These are phyloP conservation scores for Trisateles emortualis DNA, from an alignment of 2,888 invertebrate species.

Conservation along the genomic window DNA sequence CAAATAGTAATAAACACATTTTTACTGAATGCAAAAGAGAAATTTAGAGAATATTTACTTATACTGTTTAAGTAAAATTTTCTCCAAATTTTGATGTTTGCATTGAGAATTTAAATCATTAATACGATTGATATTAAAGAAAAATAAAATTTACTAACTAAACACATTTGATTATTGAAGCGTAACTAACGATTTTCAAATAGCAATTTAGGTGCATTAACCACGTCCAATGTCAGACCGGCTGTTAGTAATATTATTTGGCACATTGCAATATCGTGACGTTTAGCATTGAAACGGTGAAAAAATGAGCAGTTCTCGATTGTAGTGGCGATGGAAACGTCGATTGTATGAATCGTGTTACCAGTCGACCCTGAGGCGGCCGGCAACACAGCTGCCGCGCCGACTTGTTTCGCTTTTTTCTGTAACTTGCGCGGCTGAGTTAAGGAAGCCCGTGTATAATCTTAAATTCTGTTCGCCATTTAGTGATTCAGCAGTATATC, in stretches of 20 bases:
- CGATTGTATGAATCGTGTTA: slow-evolving; percentile 59
- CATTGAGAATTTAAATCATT: not conserved
- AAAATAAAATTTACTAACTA: slow-evolving; percentile 21
- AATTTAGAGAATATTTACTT: too few species aligned
- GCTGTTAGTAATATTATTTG: slow-evolving; percentile 58
- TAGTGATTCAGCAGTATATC: slow-evolving; percentile 45
- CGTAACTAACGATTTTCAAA: slow-evolving; percentile 46
- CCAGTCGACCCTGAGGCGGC: slow-evolving; percentile 81
- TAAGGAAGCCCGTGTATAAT: slow-evolving; percentile 48
- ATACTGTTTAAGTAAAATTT: too few species aligned
- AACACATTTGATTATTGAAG: slow-evolving; percentile 30
- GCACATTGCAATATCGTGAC: slow-evolving; percentile 58
- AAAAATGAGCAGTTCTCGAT: slow-evolving; percentile 68
- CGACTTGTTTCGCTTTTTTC: slow-evolving; percentile 62
- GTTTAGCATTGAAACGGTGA: slow-evolving; percentile 71
- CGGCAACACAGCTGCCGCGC: slow-evolving; percentile 68
- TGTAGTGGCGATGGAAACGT: slow-evolving; percentile 59
- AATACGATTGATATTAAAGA: slow-evolving; percentile 9
- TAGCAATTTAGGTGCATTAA: slow-evolving; percentile 51
- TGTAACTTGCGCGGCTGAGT: slow-evolving; percentile 52
- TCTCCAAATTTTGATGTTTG: too few species aligned
- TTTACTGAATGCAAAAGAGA: not conserved
- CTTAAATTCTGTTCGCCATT: slow-evolving; percentile 43
- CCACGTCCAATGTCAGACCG: slow-evolving; percentile 60
- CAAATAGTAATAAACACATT: not conserved